Evolutionary conservation across 37 sponge, comb jelly and placozoan species (phyloP), one percentile per base, ranked within the genome.

Genomic region (Cliona cf. orientalis): DNA sequence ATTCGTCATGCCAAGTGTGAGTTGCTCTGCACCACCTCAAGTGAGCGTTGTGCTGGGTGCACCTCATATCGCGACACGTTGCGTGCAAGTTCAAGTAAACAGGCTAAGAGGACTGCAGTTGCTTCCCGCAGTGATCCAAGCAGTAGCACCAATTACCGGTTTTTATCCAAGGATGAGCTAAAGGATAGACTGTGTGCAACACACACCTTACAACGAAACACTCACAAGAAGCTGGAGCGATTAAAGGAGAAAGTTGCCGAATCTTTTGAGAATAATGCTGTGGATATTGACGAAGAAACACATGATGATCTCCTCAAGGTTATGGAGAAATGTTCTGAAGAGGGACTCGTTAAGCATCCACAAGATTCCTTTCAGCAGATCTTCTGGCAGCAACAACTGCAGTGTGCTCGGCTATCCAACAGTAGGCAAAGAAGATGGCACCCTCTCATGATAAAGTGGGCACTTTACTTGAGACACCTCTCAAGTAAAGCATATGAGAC

Each of bases 361-460:
- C 44, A 40, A 31, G 76, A 62, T 46, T 42, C 39, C 36, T 85
- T 85, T 66, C 53, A 41, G 22, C 49, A 49, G 25, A 37, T 85
- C 7, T 85, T 85, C 46, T 85, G 78, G 78, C 38, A 76, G 33
- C 40, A 85, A 19, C 86, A 85, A 46, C 49, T 55, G 25, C 49
- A 76, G 62, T 58, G 53, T 32, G 34, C 46, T 22, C 5, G 33
- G 11, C 46, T 44, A 21, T 5, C 23, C 14, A 49, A 78, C 45
- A 7, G 45, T 23, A 23, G 78, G 34, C 32, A 31, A 75, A 75
- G 59, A 66, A 53, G 68, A 42, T 84, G 85, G 85, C 85, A 85
- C 40, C 86, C 86, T 19, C 25, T 85, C 2, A 44, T 86, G 40
- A 79, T 79, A 14, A 79, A 79, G 66, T 86, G 87, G 80, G 84